Conservation (phyloP, 2,113 vertebrate genomes). For the Chascanopsetta lugubris region DNA sequence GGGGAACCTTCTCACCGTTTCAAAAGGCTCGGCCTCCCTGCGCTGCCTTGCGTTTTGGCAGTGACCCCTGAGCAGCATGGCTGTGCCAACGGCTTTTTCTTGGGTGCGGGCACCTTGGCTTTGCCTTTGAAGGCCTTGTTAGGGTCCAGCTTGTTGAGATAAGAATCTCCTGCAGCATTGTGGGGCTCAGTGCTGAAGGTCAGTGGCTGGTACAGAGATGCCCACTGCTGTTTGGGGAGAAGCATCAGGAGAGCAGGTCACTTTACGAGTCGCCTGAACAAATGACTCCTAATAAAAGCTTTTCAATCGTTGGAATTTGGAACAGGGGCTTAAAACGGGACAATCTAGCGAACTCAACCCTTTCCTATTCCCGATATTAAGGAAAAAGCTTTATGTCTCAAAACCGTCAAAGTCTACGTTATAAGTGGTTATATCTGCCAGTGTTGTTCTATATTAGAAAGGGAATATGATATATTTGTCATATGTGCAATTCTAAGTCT, state of each 20-base stretch:
- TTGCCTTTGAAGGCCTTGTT: slow-evolving; percentile 90
- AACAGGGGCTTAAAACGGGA: neutral
- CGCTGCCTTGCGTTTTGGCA: slow-evolving; percentile 70
- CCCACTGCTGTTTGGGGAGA: slow-evolving; percentile 89
- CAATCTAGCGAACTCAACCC: no score
- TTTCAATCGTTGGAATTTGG: neutral
- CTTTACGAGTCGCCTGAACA: neutral
- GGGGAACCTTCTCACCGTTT: slow-evolving; percentile 66
- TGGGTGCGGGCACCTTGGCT: slow-evolving; percentile 84
- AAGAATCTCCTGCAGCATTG: slow-evolving; percentile 81
- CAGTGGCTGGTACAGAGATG: slow-evolving; percentile 94
- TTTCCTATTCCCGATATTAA: neutral
- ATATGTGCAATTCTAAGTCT: no score
- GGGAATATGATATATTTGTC: no score
- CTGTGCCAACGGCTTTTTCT: slow-evolving; percentile 86
- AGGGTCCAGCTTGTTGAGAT: slow-evolving; percentile 93
- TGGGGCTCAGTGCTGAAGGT: slow-evolving; percentile 81
- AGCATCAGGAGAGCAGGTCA: slow-evolving; percentile 2
- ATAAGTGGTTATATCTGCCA: slow-evolving; percentile 13
- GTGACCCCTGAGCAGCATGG: slow-evolving; percentile 67
- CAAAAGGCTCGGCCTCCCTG: slow-evolving; percentile 52
- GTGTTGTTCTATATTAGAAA: slow-evolving; percentile 23
- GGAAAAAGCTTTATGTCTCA: neutral
- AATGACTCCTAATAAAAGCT: neutral
- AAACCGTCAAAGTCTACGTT: neutral